Conservation (phyloP, 2,113 vertebrate species). For the Malurus cyaneus region DNA sequence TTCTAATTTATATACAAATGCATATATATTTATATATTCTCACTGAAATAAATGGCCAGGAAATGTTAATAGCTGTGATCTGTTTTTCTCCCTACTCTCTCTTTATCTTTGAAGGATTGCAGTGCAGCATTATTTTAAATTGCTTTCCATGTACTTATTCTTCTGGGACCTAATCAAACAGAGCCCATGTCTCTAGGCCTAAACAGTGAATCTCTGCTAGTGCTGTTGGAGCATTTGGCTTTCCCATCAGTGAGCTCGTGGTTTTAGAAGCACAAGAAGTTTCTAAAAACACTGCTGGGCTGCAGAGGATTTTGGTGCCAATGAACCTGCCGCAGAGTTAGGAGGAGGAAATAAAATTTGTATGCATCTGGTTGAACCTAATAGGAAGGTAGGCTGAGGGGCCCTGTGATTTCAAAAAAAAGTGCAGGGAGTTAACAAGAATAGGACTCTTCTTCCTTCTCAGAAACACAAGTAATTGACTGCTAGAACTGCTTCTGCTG, state of each 20-base stretch:
- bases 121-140: neutral
- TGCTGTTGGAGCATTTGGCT: neutral
- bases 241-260: neutral
- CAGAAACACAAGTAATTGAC: slow-evolving; percentile 66
- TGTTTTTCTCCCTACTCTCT: neutral
- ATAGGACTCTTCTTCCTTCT: slow-evolving; percentile 25
- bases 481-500: slow-evolving; percentile 48
- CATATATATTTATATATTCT: neutral
- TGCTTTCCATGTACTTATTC: neutral
- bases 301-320: neutral
- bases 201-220: neutral
- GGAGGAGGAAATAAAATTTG: neutral
- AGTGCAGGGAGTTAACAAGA: slow-evolving; percentile 32
- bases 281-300: neutral
- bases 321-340: neutral
- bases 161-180: slow-evolving; percentile 15
- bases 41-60: neutral
- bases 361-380: neutral
- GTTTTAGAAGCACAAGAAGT: neutral
- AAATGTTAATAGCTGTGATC: neutral
- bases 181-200: neutral
- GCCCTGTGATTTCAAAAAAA: slow-evolving; percentile 1
- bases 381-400: neutral
- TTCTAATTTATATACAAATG: neutral
- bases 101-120: neutral